These are phyloP conservation scores for Sciurus carolinensis DNA, from an alignment of 2,797 vertebrate species.

Conservation along the genomic window DNA sequence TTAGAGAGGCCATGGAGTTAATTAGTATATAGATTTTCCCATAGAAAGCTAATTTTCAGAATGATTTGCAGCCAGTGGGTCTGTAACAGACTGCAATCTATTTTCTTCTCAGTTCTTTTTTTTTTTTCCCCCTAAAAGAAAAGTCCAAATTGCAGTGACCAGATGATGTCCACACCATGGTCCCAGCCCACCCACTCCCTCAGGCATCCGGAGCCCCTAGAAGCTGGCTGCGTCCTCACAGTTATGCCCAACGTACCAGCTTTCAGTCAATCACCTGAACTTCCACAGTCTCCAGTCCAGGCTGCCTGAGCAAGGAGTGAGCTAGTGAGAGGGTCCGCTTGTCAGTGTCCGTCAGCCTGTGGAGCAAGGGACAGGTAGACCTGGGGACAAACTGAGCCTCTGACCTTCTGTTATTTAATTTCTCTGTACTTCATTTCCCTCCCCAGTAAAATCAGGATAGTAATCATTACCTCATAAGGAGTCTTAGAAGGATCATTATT, in stretches of 20 bases:
- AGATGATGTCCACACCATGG: conserved; percentile 29
- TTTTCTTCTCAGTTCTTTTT: conserved; percentile 80
- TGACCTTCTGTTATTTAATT: background rate
- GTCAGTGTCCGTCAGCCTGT: background rate
- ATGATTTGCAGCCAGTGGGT: conserved; percentile 86
- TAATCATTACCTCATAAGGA: background rate
- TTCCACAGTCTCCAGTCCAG: background rate
- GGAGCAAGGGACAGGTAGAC: background rate
- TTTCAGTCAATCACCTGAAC: background rate
- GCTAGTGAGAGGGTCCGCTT: background rate
- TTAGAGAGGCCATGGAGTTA: conserved; percentile 88
- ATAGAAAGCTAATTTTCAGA: conserved; percentile 88
- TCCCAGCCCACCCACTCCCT: background rate
- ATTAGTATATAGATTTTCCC: conserved; percentile 89
- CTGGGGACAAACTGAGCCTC: background rate
- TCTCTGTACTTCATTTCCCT: conserved; percentile 2
- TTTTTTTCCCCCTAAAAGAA: conserved; percentile 17
- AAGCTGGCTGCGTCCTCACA: background rate
- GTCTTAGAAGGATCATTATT: conserved; percentile 13
- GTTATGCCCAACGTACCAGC: background rate
- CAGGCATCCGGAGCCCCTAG: background rate
- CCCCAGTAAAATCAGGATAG: background rate
- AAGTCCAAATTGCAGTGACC: conserved; percentile 74
- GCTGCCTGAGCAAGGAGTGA: background rate
- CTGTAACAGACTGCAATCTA: conserved; percentile 85